Conservation (phyloP, 2,113 vertebrate species). For the Mirza zaza region DNA sequence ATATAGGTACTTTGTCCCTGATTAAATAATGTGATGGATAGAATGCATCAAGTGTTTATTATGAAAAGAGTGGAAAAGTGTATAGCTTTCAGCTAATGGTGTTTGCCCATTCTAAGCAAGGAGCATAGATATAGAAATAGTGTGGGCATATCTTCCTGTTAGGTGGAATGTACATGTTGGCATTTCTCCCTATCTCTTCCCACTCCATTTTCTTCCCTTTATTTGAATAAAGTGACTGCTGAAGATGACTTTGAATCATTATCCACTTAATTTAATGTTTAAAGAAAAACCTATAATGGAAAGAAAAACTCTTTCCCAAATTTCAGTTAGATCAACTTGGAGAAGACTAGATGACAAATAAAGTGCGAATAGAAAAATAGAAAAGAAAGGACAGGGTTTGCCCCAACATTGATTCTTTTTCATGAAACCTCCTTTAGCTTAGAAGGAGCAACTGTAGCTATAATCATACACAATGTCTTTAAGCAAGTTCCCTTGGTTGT, state of each 20-base stretch:
- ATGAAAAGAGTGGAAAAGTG: slow-evolving; percentile 72
- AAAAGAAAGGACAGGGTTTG: background rate
- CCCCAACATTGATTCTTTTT: slow-evolving; percentile 54
- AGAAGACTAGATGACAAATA: slow-evolving; percentile 45
- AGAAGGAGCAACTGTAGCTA: slow-evolving; percentile 35
- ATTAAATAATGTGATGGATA: slow-evolving; percentile 78
- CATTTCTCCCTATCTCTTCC: slow-evolving; percentile 63
- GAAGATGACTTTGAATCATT: slow-evolving; percentile 71
- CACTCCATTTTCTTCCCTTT: slow-evolving; percentile 23
- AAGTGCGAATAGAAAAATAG: slow-evolving; percentile 48
- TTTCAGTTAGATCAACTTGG: slow-evolving; percentile 2
- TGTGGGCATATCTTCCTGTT: slow-evolving; percentile 66
- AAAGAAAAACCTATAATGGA: slow-evolving; percentile 22
- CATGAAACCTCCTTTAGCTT: slow-evolving; percentile 67
- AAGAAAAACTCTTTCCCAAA: slow-evolving; percentile 26
- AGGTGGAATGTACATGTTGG: slow-evolving; percentile 72
- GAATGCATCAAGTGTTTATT: slow-evolving; percentile 77
- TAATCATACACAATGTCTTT: slow-evolving; percentile 42
- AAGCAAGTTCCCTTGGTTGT: slow-evolving; percentile 51
- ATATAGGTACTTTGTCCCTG: slow-evolving; percentile 73
- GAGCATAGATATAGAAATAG: slow-evolving; percentile 69
- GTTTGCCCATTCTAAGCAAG: slow-evolving; percentile 78
- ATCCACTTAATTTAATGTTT: slow-evolving; percentile 51
- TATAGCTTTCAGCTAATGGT: slow-evolving; percentile 74
- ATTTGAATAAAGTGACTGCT: slow-evolving; percentile 71